phyloP scores from a whole-genome alignment of 2,888 invertebrate species.

The Nowickia ferox region DNA sequence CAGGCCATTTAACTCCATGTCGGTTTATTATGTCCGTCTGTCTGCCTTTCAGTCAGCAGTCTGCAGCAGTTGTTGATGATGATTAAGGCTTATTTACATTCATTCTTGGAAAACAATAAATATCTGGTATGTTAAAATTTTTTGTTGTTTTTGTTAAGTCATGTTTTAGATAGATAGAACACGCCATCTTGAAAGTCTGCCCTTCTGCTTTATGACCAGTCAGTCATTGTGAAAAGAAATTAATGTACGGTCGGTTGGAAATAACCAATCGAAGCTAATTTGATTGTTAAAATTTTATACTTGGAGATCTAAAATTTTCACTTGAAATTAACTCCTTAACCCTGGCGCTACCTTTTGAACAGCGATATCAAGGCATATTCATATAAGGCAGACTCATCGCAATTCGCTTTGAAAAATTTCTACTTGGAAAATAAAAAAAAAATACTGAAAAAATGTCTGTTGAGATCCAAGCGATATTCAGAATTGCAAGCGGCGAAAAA shows the following conservation, averaged over 20 bases:
- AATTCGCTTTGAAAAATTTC: too few species aligned
- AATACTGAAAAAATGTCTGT: too few species aligned
- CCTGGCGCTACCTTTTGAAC: too few species aligned
- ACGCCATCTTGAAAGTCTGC: constrained; percentile 70
- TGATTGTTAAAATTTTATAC: constrained; percentile 41
- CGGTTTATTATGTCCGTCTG: constrained; percentile 71
- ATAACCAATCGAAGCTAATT: constrained; percentile 67
- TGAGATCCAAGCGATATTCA: too few species aligned
- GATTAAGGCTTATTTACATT: constrained; percentile 81
- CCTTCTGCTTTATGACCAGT: constrained; percentile 44
- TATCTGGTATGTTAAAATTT: constrained; percentile 15
- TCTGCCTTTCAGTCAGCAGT: constrained; percentile 33
- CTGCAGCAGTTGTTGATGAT: constrained; percentile 66
- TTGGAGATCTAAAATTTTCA: constrained; percentile 6
- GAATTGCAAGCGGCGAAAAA: too few species aligned
- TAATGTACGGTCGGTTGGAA: constrained; percentile 23
- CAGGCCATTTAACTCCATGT: constrained; percentile 71
- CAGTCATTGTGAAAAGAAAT: constrained; percentile 38
- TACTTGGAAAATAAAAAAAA: too few species aligned
- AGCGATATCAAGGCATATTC: too few species aligned
- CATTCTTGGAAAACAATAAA: constrained; percentile 75
- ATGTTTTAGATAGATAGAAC: constrained; percentile 47
- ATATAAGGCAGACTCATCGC: too few species aligned
- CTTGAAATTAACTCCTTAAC: neutral
- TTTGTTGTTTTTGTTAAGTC: constrained; percentile 62